A percentile compares a stretch with the other conserved stretches of the same genome.
These are phyloP conservation scores for Tetragnatha versicolor DNA, from an alignment of 1,140 invertebrate genomes.

Conservation along the genomic window DNA sequence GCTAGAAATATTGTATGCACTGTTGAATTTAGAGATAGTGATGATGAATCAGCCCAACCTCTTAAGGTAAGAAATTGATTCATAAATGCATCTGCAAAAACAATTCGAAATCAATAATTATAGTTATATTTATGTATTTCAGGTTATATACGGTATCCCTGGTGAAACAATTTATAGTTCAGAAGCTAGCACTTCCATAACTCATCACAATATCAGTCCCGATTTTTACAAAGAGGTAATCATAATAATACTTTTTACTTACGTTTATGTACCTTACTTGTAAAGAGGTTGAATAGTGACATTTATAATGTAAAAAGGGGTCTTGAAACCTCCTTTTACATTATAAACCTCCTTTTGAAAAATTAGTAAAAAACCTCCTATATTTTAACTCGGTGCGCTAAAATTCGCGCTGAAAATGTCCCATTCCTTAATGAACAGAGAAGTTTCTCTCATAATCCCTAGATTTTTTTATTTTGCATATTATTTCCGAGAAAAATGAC, in stretches of 20 bases:
- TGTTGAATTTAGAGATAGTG: slow-evolving; percentile 82
- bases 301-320: no score
- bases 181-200: slow-evolving; percentile 69
- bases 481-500: no score
- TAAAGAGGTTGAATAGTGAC: no score
- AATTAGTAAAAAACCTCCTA: no score
- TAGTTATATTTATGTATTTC: slow-evolving; percentile 59
- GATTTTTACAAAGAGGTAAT: slow-evolving; percentile 65
- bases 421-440: no score
- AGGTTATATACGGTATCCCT: slow-evolving; percentile 80
- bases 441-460: no score
- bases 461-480: no score
- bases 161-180: slow-evolving; percentile 71
- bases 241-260: slow-evolving; percentile 57
- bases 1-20: slow-evolving; percentile 90
- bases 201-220: slow-evolving; percentile 69
- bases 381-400: no score
- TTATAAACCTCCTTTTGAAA: no score
- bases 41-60: slow-evolving; percentile 74
- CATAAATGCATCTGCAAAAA: slow-evolving; percentile 67
- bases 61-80: slow-evolving; percentile 69
- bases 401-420: no score
- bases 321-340: no score
- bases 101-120: slow-evolving; percentile 70
- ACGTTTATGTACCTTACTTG: slow-evolving; percentile 20